phyloP scores from a whole-genome alignment of 2,797 vertebrate species.

The Salarias fasciatus region DNA sequence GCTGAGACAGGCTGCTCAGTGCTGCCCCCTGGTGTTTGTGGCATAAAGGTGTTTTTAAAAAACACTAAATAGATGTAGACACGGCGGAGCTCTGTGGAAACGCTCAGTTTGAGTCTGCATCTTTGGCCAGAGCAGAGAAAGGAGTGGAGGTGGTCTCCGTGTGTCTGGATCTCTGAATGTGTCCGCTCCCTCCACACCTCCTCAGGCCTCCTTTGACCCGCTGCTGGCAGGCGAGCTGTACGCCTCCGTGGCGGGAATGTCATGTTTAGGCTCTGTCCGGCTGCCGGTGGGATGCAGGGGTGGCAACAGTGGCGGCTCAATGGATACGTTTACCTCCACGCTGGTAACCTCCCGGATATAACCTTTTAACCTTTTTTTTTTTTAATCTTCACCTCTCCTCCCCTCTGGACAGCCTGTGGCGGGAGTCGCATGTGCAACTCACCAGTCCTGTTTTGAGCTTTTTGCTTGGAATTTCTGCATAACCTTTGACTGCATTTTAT shows the following conservation, averaged over 20 bases:
- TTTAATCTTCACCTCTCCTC: constrained; percentile 51
- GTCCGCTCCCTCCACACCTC: constrained; percentile 54
- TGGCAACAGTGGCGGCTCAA: constrained; percentile 86
- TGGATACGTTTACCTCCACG: constrained; percentile 91
- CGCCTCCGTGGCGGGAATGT: constrained; percentile 75
- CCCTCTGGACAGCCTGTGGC: constrained; percentile 72
- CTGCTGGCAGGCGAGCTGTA: constrained; percentile 93
- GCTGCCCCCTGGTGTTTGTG: too few relatives aligned
- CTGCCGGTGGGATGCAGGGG: constrained; percentile 79
- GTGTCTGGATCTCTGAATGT: constrained; percentile 19
- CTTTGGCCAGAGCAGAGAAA: too few relatives aligned
- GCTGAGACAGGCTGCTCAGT: too few relatives aligned
- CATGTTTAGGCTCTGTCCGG: too few relatives aligned
- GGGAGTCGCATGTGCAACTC: constrained; percentile 85
- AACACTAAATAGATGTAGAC: too few relatives aligned
- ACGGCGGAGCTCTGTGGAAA: too few relatives aligned
- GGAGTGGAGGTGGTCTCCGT: not conserved
- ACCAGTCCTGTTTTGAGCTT: constrained; percentile 33
- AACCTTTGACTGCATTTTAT: too few relatives aligned
- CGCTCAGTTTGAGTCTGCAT: too few relatives aligned
- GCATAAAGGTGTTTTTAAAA: too few relatives aligned
- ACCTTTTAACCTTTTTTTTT: constrained; percentile 73
- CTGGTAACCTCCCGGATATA: constrained; percentile 89
- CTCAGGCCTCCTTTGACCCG: constrained; percentile 92
- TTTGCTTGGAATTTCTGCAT: constrained; percentile 50